phyloP scores from a whole-genome alignment of 2,113 vertebrate genomes.

The Scomber colias region DNA sequence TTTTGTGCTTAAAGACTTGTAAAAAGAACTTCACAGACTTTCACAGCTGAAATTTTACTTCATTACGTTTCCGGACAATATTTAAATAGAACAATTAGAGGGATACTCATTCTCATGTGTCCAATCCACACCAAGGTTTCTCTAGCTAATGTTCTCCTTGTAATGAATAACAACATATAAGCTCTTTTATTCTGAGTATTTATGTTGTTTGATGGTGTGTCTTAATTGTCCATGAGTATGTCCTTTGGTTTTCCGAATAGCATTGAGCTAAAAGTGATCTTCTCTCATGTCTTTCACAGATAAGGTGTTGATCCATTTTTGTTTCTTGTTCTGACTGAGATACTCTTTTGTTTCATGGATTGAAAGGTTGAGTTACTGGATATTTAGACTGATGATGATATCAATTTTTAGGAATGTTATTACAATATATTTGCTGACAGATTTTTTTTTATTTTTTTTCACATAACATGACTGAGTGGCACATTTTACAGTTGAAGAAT shows the following conservation, averaged over 20 bases:
- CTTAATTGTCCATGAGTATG: background rate
- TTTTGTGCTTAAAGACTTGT: conserved; percentile 19
- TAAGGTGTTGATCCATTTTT: conserved; percentile 10
- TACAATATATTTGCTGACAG: too few relatives aligned
- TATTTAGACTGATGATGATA: too few relatives aligned
- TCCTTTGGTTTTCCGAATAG: background rate
- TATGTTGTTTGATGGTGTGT: background rate
- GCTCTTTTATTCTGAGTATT: conserved; percentile 11
- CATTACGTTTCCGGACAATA: conserved; percentile 12
- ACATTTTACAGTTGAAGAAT: too few relatives aligned
- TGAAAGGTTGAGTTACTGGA: too few relatives aligned
- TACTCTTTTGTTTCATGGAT: too few relatives aligned
- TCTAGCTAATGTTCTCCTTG: background rate
- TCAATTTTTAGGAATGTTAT: too few relatives aligned
- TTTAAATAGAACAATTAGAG: conserved; percentile 25
- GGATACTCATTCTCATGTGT: background rate
- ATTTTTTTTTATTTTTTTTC: too few relatives aligned
- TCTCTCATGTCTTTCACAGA: background rate
- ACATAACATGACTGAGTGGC: too few relatives aligned
- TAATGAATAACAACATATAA: background rate
- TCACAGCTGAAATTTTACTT: background rate
- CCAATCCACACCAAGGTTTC: background rate
- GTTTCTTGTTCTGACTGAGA: background rate
- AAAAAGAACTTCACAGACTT: conserved; percentile 32
- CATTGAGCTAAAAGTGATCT: conserved; percentile 5